Base-by-base conservation (phyloP, 30 jellyfish, hydroid and myxozoan genomes). In the Aurelia aurita complex sp. Pacific region DNA sequence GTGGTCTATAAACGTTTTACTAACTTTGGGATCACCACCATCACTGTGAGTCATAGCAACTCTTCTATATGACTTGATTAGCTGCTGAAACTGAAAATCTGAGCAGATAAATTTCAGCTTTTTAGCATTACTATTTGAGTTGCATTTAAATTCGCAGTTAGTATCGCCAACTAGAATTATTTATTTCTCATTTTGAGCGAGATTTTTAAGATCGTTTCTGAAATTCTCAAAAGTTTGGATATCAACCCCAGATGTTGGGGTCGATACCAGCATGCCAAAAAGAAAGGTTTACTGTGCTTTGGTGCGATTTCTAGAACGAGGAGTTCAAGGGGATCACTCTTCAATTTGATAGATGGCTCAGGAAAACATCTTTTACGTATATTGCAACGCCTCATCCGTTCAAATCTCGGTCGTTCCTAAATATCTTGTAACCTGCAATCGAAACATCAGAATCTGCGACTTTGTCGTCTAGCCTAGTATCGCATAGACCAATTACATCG, bases 331-430 rank as follows among this genome's bases (percentile, higher is more conserved):
- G 29, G 29, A 23, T 23, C 29, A 23, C 29, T 51, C 51, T 16
- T 74, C 16, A 36, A 15, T 50, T 55, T 51, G 42, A 40, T 55
- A 13, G 73, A n/a, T 5, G 50, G 76, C 42, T 74, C 76, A 16
- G 85, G 85, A 34, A 74, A 18, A 16, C 50, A 17, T 74, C 76
- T 35, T 74, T 74, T 35, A 74, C 76, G 73, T 74, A 74, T 13
- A 74, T 51, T 16, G 85, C 85, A 51, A 74, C 85, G 50, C 85
- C 77, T n/a, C 85, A 67, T 35, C 88, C 81, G 43, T 51, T 79
- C 68, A 51, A 64, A 60, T 79, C 34, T 62, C 81, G 67, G 67
- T 79, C 81, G 52, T 62, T 62, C 52, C 88, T 62, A 23, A 60
- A 79, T 16, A 66, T 79, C 14, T 79, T 40, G 88, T 79, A 79